A percentile compares a stretch with the other conserved stretches of the same genome.
Evolutionary conservation across 2,113 vertebrate species (phyloP).

Genomic region (Cyphomyrus discorhynchus): DNA sequence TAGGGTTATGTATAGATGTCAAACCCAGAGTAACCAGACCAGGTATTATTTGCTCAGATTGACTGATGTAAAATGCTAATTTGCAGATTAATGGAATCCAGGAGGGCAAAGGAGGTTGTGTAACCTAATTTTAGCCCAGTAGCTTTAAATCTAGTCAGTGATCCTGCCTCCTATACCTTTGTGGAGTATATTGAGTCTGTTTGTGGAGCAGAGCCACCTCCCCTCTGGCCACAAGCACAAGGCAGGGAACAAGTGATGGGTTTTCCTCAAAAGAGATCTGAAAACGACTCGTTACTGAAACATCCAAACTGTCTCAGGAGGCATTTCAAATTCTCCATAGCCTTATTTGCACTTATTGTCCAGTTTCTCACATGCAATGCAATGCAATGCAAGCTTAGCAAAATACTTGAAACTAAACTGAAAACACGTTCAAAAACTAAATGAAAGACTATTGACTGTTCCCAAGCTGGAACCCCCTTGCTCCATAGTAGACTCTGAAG

Average conservation of each 20-base stretch:
- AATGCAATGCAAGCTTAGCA: background rate
- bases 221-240: background rate
- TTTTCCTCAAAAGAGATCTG: background rate
- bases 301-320: background rate
- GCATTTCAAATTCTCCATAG: background rate
- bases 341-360: background rate
- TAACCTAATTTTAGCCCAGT: background rate
- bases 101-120: background rate
- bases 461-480: background rate
- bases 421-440: background rate
- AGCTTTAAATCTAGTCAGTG: background rate
- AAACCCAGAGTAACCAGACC: background rate
- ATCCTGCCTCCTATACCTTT: background rate
- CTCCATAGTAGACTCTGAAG: background rate
- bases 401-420: background rate
- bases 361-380: background rate
- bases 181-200: background rate
- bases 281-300: background rate
- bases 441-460: background rate
- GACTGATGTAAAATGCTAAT: background rate
- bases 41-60: background rate
- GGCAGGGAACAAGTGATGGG: background rate
- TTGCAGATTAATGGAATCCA: background rate
- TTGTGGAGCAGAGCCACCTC: background rate
- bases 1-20: background rate